Conservation (phyloP, 1,140 invertebrate genomes). For the Episyrphus balteatus region DNA sequence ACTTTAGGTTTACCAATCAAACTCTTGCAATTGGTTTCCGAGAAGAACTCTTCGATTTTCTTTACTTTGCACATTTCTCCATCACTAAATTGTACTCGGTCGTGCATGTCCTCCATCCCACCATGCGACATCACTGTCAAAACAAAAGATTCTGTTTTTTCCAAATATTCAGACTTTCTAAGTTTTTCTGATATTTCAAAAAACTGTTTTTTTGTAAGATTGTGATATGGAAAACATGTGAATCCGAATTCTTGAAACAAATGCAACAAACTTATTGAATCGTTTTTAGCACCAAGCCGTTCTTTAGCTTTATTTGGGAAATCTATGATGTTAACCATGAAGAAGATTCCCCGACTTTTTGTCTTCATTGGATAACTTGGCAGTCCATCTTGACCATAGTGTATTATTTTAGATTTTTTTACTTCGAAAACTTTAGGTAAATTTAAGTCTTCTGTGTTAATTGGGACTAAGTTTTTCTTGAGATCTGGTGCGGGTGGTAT, state of each 20-base stretch:
- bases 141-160: slow-evolving; percentile 42
- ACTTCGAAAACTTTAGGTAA: no score
- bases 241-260: slow-evolving; percentile 46
- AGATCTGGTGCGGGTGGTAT: no score
- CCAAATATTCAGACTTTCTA: slow-evolving; percentile 26
- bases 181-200: slow-evolving; percentile 28
- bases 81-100: slow-evolving; percentile 38
- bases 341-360: slow-evolving; percentile 43
- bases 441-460: no score
- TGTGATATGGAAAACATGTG: slow-evolving; percentile 29
- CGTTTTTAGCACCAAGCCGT: slow-evolving; percentile 40
- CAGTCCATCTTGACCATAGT: slow-evolving; percentile 12
- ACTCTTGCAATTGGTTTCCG: slow-evolving; percentile 43
- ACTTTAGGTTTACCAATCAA: slow-evolving; percentile 62
- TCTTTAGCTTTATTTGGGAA: slow-evolving; percentile 23
- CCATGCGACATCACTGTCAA: slow-evolving; percentile 51
- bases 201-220: slow-evolving; percentile 39
- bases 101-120: slow-evolving; percentile 19
- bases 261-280: slow-evolving; percentile 39
- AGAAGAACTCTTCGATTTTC: slow-evolving; percentile 49
- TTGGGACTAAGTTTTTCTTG: no score
- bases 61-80: slow-evolving; percentile 33
- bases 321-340: slow-evolving; percentile 47
- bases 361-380: slow-evolving; percentile 41
- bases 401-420: slow-evolving; percentile 29